Evolutionary conservation across 2,797 vertebrate species (phyloP).

Genomic region (Masticophis lateralis): DNA sequence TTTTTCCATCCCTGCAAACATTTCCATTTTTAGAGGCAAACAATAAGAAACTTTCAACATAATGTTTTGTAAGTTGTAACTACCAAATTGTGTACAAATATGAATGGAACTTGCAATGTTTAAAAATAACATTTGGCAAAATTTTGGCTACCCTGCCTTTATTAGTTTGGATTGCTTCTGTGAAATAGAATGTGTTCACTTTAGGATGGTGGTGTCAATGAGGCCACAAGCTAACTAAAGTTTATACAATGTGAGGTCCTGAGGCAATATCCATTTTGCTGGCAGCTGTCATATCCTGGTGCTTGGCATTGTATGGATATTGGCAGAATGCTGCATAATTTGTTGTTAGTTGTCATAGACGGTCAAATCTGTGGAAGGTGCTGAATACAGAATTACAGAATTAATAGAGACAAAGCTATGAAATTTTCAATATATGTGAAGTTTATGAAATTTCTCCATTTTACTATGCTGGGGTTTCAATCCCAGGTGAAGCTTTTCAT

Average conservation of each 20-base stretch:
- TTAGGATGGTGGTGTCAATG: not conserved
- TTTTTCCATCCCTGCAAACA: not conserved
- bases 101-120: not conserved
- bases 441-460: not conserved
- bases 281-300: not conserved
- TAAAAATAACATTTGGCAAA: not conserved
- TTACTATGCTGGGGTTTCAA: not conserved
- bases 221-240: not conserved
- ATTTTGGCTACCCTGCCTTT: not conserved
- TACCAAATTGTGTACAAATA: not conserved
- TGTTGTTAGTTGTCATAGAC: not conserved
- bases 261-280: conserved; percentile 17
- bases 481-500: not conserved
- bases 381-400: not conserved
- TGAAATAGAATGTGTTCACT: not conserved
- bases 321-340: not conserved
- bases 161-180: not conserved
- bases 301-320: not conserved
- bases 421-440: not conserved
- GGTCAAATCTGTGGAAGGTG: not conserved
- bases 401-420: not conserved
- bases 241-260: not conserved
- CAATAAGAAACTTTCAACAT: not conserved
- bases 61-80: not conserved
- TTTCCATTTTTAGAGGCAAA: not conserved